Evolutionary conservation across 92 coral and sea anemone genomes (phyloP).

Genomic region (Diadumene lineata): DNA sequence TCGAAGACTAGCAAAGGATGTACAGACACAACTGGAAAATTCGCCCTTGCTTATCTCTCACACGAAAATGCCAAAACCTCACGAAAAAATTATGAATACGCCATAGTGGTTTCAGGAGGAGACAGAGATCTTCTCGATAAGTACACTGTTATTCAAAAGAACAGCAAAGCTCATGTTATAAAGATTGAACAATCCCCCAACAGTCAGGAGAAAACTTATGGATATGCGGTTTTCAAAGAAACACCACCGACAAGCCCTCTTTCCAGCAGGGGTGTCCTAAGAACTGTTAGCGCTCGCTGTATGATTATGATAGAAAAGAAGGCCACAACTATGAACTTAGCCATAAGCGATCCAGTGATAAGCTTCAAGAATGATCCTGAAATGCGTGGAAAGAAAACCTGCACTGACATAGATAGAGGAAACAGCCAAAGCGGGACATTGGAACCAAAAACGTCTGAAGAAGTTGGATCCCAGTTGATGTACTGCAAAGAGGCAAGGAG

Average conservation of each 20-base stretch:
- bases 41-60: constrained; percentile 64
- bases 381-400: not conserved
- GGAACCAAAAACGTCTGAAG: not conserved
- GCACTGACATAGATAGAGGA: not conserved
- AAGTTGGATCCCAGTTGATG: not conserved
- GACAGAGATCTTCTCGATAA: not conserved
- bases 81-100: not conserved
- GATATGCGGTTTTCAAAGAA: not conserved
- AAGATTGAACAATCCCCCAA: not conserved
- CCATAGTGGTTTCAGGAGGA: not conserved
- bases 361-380: not conserved
- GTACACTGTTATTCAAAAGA: not conserved
- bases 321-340: not conserved
- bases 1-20: constrained; percentile 23
- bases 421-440: not conserved
- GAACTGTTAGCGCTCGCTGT: not conserved
- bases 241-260: not conserved
- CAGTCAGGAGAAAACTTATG: not conserved
- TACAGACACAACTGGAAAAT: constrained; percentile 19
- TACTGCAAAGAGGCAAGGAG: not conserved
- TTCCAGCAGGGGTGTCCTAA: not conserved
- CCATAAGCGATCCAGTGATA: not conserved
- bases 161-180: not conserved
- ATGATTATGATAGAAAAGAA: constrained; percentile 1
- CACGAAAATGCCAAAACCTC: constrained; percentile 25